A percentile compares a stretch with the other conserved stretches of the same genome.
Conservation (phyloP, 2,797 vertebrate genomes). For the Chromobotia macracanthus region DNA sequence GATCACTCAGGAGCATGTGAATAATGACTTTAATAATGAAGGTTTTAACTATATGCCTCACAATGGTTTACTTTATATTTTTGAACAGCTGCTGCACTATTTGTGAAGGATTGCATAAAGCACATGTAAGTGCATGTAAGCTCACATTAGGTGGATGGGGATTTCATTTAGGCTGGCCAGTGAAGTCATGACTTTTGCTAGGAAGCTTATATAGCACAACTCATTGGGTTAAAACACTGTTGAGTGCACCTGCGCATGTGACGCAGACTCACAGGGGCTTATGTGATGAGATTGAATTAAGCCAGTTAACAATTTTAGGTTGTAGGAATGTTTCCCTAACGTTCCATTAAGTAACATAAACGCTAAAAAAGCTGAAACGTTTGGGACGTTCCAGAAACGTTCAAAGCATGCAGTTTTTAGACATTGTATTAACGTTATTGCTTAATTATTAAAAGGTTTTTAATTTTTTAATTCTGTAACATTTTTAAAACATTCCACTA, state of each 20-base stretch:
- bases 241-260: conserved; percentile 12
- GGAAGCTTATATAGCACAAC: conserved; percentile 28
- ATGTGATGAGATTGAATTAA: neutral
- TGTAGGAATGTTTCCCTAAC: too few species aligned
- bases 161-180: conserved; percentile 26
- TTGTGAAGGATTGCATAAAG: neutral
- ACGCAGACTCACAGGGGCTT: neutral
- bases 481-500: too few species aligned
- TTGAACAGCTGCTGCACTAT: neutral
- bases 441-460: too few species aligned
- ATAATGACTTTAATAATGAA: neutral
- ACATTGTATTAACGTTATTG: too few species aligned
- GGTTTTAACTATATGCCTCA: neutral
- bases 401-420: too few species aligned
- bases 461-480: too few species aligned
- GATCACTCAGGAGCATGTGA: neutral
- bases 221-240: conserved; percentile 44
- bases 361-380: too few species aligned
- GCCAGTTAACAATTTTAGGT: too few species aligned
- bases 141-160: conserved; percentile 35
- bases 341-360: too few species aligned
- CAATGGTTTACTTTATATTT: neutral
- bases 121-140: conserved; percentile 25
- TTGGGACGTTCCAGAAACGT: too few species aligned
- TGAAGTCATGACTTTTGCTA: conserved; percentile 40